phyloP scores from a whole-genome alignment of 2,113 vertebrate species.

The Corythoichthys haematopterus region DNA sequence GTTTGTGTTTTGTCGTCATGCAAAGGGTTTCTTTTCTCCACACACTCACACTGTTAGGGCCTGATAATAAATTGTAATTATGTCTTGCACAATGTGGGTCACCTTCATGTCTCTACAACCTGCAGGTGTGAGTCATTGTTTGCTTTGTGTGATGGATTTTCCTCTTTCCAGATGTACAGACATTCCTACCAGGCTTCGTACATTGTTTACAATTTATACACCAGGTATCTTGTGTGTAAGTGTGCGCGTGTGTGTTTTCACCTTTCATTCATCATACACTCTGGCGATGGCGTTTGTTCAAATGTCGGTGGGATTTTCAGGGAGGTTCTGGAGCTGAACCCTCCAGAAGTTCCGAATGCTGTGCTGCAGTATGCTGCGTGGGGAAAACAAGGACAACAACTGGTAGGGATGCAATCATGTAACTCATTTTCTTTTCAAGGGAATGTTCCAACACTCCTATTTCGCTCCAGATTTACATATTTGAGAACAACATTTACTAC shows the following conservation, averaged over 20 bases:
- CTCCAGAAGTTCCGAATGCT: constrained; percentile 91
- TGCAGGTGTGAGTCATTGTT: background rate
- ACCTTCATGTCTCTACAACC: background rate
- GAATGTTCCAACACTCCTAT: background rate
- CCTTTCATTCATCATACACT: background rate
- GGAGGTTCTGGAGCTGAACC: constrained; percentile 94
- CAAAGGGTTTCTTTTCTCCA: background rate
- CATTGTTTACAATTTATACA: constrained; percentile 90
- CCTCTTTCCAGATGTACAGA: constrained; percentile 81
- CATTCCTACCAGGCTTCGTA: constrained; percentile 90
- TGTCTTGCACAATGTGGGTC: background rate
- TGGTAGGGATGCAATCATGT: constrained; percentile 71
- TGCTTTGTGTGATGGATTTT: constrained; percentile 5
- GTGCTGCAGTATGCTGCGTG: constrained; percentile 89
- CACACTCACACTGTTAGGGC: background rate
- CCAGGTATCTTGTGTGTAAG: constrained; percentile 63
- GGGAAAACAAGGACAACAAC: constrained; percentile 86
- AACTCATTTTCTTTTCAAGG: constrained; percentile 7
- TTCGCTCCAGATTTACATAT: constrained; percentile 84
- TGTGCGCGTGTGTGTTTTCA: background rate
- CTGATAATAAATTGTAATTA: constrained; percentile 6
- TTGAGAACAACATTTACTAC: constrained; percentile 99
- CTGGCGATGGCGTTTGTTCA: background rate
- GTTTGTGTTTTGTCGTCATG: background rate
- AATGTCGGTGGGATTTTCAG: constrained; percentile 63